Base-by-base conservation (phyloP, 2,888 invertebrate species). In the Caenorhabditis virilis region DNA sequence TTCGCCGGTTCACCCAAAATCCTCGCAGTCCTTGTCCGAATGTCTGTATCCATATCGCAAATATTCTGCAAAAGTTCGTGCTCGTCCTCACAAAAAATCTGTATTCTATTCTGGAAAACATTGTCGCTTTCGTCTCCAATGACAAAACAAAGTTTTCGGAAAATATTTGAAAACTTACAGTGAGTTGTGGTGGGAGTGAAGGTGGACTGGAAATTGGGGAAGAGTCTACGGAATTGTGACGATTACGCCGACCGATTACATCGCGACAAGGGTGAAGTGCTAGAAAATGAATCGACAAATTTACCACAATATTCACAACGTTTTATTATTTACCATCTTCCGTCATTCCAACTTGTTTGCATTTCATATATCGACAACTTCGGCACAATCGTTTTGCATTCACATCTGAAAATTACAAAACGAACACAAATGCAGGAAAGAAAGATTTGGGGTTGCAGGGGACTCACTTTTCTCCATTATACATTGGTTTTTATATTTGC, bases 181-280 rank as follows among this genome's bases (percentile, higher is more conserved):
- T 54, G 30, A 56, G 20, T 22, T 56, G 56, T 7, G 48, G 43
- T 7, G 56, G 51, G 22, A 62, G 48, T 15, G 61, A 57, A 22
- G 66, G 62, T 20, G 51, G 69, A 50, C 38, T 62, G 18, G 58
- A 59, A 26, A 57, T 56, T 16, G 56, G 66, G 3, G 61, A 59
- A 5, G 65, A 65, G 20, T 67, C 59, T 3, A 42, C 42, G 1
- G 63, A 63, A 20, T 56, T 41, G 15, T 62, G 58, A 2, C 57
- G 48, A 13, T 55, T 57, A 33, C 72, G 63, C 6, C 65, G 49
- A n/a, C 73, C 73, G 23, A 73, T 73, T 11, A 63, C 55, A 41
- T 73, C 73, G 18, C 73, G 62, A 39, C 61, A 61, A 2, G 73
- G 73, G 30, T 73, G 70, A 1, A 73, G 66, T 11, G 73, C 72